Evolutionary conservation across 2,888 invertebrate genomes (phyloP), one percentile per base, ranked within the genome.

Genomic region (Callyntrura sp.): DNA sequence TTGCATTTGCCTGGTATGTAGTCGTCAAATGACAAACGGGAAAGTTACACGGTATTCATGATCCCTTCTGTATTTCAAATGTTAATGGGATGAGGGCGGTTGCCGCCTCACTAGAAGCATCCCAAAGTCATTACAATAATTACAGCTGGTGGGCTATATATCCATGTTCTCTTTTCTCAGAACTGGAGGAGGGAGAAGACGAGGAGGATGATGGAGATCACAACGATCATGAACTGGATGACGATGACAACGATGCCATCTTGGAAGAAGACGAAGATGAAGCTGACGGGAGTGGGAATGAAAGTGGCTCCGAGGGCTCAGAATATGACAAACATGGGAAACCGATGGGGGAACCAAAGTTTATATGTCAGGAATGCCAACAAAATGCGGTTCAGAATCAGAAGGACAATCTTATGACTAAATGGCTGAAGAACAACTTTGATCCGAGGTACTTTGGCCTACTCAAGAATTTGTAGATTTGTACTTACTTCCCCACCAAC

Each of bases 381-480:
- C 92, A 92, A 62, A 92, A 92, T 79, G 91, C 92, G 17, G 91
- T 88, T 79, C 90, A 90, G 55, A 92, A 92, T 86, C 92, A 92
- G 60, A 90, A 81, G 70, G 92, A 92, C 85, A 92, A 92, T 86
- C 90, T 92, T 12, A 92, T 92, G 92, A 92, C 92, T 25, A 92
- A 92, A 90, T 92, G 92, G 92, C 90, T 92, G 14, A 92, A 91
- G 70, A 91, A 92, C 76, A 92, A 92, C 73, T 92, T 92, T 90
- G 92, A 92, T 76, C 92, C 92, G 2, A 91, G 92, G 91, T 92
- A 86, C n/a, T 4, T 55, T 73, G 0, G 2, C 43, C 28, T 35
- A 3, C 11, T 35, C 35, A 2, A 35, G 43, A 62, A 35, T 35
- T 35, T 35, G 35, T 35, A n/a, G n/a, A n/a, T n/a, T n/a, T n/a